These are phyloP conservation scores for Fragum sueziense DNA, from an alignment of 2,888 invertebrate genomes.

Conservation along the genomic window DNA sequence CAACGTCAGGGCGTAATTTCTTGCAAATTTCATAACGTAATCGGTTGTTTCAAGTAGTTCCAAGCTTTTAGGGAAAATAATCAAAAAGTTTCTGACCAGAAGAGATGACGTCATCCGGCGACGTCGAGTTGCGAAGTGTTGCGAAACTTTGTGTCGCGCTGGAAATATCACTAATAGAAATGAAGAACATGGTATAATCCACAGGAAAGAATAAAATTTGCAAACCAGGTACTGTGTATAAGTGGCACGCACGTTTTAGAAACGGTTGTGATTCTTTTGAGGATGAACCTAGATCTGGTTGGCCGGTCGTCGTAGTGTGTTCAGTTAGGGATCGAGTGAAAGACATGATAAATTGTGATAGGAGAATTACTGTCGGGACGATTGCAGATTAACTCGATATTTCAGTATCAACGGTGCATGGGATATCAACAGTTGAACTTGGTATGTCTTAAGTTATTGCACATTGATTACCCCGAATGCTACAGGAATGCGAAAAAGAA, in stretches of 20 bases:
- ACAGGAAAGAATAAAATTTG: not conserved
- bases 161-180: constrained; percentile 27
- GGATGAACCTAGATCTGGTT: not conserved
- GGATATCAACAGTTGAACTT: too few relatives aligned
- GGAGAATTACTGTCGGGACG: too few relatives aligned
- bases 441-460: too few relatives aligned
- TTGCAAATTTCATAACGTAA: not conserved
- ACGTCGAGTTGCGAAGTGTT: not conserved
- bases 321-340: too few relatives aligned
- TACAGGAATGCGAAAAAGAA: too few relatives aligned
- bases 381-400: too few relatives aligned
- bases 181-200: constrained; percentile 19
- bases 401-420: too few relatives aligned
- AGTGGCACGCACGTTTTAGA: not conserved
- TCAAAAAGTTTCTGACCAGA: too few relatives aligned
- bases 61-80: not conserved
- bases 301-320: not conserved
- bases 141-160: not conserved
- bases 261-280: not conserved
- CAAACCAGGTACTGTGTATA: not conserved
- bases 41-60: not conserved
- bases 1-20: not conserved
- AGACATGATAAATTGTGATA: too few relatives aligned
- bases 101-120: too few relatives aligned
- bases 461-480: too few relatives aligned